Evolutionary conservation across 2,888 invertebrate genomes (phyloP), one percentile per base, ranked within the genome.

Genomic region (Melinaea menophilus): DNA sequence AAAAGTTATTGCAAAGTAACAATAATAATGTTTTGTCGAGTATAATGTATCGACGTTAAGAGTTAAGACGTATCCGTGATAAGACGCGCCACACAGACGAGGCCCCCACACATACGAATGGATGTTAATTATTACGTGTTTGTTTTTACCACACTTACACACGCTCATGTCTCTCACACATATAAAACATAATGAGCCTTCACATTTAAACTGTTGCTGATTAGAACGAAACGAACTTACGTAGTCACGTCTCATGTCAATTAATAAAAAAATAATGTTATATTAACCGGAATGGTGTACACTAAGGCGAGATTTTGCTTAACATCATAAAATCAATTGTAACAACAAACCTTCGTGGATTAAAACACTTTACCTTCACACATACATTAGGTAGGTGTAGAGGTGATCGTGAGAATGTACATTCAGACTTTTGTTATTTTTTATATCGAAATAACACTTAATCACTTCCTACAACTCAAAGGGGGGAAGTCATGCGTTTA

Each of bases 381-480:
- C 76, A 70, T 74, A 65, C 73, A 78, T 79, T 79, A 66, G 79
- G 79, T 79, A 79, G 75, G 79, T 79, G 80, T 78, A 80, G 22
- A 22, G 80, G 77, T 78, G 75, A 74, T 79, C 83, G 83, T 85
- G 85, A 84, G 86, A 86, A 87, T 80, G 79, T 51, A 78, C 75
- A 79, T 78, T 78, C 78, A 78, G 84, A 83, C 77, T 82, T 82
- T 85, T 83, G 81, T 85, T 82, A 78, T 86, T 86, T 87, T 84
- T 85, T 83, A n/a, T 84, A 81, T 81, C 75, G 76, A 79, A 81
- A 78, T 78, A 80, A 74, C 79, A 84, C 79, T 84, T 85, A 88
- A 89, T 89, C 88, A 85, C 87, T 90, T 89, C 89, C 88, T 88
- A 88, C 84, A 84, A 79, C 78, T 80, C 81, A 82, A 87, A 88